These are phyloP conservation scores for Latrodectus geometricus DNA, from an alignment of 1,140 invertebrate species.

Conservation along the genomic window DNA sequence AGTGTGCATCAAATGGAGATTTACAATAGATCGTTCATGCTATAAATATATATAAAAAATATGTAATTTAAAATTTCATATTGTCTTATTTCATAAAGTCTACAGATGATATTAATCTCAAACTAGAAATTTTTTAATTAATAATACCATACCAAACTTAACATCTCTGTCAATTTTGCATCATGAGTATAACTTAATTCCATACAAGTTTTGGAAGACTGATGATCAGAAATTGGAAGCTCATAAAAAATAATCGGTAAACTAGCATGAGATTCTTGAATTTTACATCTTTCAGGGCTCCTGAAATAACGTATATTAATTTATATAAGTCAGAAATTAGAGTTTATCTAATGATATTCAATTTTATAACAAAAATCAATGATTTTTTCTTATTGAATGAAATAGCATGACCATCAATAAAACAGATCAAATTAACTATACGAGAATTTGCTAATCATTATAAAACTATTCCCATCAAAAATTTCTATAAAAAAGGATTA, in stretches of 20 bases:
- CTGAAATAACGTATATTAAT: conserved; percentile 19
- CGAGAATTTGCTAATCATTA: too few species aligned
- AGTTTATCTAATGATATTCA: too few species aligned
- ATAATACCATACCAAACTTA: conserved; percentile 42
- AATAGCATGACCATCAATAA: too few species aligned
- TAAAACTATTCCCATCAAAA: too few species aligned
- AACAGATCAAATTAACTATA: too few species aligned
- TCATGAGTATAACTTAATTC: conserved; percentile 36
- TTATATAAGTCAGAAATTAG: too few species aligned
- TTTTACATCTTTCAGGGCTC: conserved; percentile 27
- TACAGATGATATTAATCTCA: neutral
- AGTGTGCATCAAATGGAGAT: conserved; percentile 70
- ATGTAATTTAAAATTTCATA: neutral
- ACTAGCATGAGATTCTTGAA: neutral
- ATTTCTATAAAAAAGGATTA: too few species aligned
- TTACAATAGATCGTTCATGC: conserved; percentile 69
- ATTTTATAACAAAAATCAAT: too few species aligned
- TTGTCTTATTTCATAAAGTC: too few species aligned
- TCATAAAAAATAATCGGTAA: conserved; percentile 15
- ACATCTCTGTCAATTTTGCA: conserved; percentile 51
- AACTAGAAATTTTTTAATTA: neutral
- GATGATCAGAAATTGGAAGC: neutral
- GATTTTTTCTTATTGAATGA: too few species aligned
- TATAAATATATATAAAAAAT: conserved; percentile 62
- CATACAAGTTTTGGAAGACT: conserved; percentile 5